Conservation (phyloP, 2,113 vertebrate genomes). For the Sitta europaea region DNA sequence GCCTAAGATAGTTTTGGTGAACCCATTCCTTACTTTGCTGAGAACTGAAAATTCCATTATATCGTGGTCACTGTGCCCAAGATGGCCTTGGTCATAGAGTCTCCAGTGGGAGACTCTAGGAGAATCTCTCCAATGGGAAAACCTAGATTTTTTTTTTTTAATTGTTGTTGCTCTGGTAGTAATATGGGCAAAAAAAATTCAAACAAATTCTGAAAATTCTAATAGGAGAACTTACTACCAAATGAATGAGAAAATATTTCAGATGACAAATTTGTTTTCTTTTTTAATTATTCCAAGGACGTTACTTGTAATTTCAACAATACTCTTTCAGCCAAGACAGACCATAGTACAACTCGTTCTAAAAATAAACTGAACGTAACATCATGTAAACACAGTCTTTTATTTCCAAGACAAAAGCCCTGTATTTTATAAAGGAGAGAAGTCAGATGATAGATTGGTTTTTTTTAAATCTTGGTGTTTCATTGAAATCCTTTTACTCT, state of each 20-base stretch:
- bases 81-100: fast-evolving
- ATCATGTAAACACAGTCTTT: background rate
- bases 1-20: background rate
- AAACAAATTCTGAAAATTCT: background rate
- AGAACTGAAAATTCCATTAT: background rate
- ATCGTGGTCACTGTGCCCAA: fast-evolving
- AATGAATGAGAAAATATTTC: background rate
- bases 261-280: background rate
- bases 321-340: background rate
- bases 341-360: background rate
- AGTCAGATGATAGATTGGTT: background rate
- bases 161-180: background rate
- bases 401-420: background rate
- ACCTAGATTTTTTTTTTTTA: background rate
- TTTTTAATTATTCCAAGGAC: background rate
- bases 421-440: background rate
- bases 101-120: background rate
- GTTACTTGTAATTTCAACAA: background rate
- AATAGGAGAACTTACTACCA: background rate
- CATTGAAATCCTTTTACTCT: background rate
- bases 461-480: background rate
- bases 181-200: background rate
- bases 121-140: background rate
- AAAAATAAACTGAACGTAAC: background rate
- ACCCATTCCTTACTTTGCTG: background rate